Evolutionary conservation across 1,140 invertebrate genomes (phyloP).

Genomic region (Drosophila sturtevanti): DNA sequence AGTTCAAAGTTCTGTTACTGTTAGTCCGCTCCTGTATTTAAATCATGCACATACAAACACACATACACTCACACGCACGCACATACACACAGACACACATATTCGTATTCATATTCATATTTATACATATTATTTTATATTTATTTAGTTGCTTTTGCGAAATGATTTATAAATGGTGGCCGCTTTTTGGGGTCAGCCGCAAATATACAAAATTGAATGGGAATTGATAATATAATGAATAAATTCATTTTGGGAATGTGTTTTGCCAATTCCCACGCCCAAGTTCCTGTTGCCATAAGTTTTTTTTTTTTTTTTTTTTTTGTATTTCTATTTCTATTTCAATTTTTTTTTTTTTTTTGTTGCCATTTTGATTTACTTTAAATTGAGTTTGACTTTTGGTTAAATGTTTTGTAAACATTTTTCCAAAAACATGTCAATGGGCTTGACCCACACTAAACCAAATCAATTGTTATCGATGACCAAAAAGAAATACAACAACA

Average conservation of each 20-base stretch:
- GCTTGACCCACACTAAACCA: conserved; percentile 7
- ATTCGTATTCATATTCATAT: neutral
- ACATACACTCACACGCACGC: neutral
- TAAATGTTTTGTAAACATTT: conserved; percentile 48
- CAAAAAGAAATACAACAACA: neutral
- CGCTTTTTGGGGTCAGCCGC: conserved; percentile 17
- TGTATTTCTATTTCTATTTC: neutral
- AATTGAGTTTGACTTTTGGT: conserved; percentile 18
- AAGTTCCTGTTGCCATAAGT: neutral
- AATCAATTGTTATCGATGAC: conserved; percentile 16
- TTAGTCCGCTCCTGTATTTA: neutral
- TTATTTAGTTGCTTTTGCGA: conserved; percentile 14
- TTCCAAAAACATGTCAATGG: conserved; percentile 29
- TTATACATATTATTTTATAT: neutral
- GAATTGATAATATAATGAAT: neutral
- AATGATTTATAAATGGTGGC: conserved; percentile 16
- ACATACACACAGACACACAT: neutral
- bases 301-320: neutral
- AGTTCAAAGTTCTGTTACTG: too few species aligned
- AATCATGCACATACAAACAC: neutral
- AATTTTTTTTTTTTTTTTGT: neutral
- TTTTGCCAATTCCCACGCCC: conserved; percentile 15
- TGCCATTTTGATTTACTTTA: conserved; percentile 17
- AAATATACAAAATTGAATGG: conserved; percentile 17
- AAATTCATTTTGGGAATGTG: conserved; percentile 2